Percentiles rank a stretch among this genome's conserved stretches.
phyloP scores from a whole-genome alignment of 1,140 invertebrate species.

The Eumeta japonica region DNA sequence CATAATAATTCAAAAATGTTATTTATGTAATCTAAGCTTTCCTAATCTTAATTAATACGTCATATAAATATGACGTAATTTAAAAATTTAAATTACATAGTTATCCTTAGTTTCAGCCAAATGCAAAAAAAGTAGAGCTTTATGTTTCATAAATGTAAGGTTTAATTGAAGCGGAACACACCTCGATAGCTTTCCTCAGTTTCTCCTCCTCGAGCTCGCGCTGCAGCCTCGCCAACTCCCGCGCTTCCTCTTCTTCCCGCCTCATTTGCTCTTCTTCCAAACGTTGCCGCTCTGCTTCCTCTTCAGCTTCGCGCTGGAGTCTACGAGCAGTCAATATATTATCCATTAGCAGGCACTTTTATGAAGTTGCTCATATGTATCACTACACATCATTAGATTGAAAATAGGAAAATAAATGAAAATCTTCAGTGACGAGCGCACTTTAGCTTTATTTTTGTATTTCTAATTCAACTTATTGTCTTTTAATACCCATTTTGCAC shows the following conservation, averaged over 20 bases:
- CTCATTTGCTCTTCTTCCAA: conserved; percentile 80
- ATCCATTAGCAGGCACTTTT: background rate
- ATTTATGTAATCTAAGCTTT: too few relatives aligned
- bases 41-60: too few relatives aligned
- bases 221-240: conserved; percentile 69
- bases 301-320: conserved; percentile 69
- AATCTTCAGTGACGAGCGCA: too few relatives aligned
- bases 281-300: conserved; percentile 72
- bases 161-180: conserved; percentile 24
- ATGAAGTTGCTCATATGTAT: background rate
- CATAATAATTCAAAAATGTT: too few relatives aligned
- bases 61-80: too few relatives aligned
- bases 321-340: conserved; percentile 17
- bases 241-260: conserved; percentile 72
- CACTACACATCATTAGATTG: background rate
- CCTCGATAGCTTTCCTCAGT: conserved; percentile 66
- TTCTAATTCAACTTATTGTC: too few relatives aligned
- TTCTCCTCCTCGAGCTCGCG: conserved; percentile 72
- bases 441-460: too few relatives aligned
- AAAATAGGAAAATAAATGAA: conserved; percentile 1
- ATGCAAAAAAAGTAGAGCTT: background rate
- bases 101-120: too few relatives aligned
- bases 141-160: background rate
- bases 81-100: too few relatives aligned
- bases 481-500: background rate